Conservation (phyloP, 1,140 invertebrate genomes). For the Hermetia illucens region DNA sequence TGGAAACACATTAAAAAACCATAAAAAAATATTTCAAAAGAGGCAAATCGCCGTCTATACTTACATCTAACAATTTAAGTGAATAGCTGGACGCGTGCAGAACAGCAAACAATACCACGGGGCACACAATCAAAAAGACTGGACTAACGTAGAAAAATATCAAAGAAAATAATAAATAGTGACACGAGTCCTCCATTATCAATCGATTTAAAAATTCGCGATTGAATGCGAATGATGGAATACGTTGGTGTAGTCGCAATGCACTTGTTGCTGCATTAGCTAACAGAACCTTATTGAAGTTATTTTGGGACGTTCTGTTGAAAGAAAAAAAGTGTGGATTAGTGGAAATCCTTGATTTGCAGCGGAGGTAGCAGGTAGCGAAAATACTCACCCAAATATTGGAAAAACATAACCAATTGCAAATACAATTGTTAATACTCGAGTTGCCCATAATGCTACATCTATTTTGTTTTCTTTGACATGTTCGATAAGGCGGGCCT, state of each 20-base stretch:
- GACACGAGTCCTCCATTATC: constrained; percentile 85
- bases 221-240: constrained; percentile 66
- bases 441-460: constrained; percentile 65
- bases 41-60: too few species aligned
- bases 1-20: too few species aligned
- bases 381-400: constrained; percentile 64
- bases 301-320: constrained; percentile 66
- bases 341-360: neutral
- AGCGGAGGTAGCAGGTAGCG: neutral
- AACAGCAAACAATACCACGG: constrained; percentile 78
- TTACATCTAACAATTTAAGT: constrained; percentile 76
- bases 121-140: constrained; percentile 75
- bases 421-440: constrained; percentile 69
- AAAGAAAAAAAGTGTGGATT: constrained; percentile 28
- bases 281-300: constrained; percentile 82
- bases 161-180: constrained; percentile 88
- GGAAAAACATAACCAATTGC: constrained; percentile 74
- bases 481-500: constrained; percentile 47
- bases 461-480: constrained; percentile 71
- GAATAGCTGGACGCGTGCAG: constrained; percentile 86
- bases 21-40: too few species aligned
- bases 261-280: constrained; percentile 88
- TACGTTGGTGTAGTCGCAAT: constrained; percentile 79
- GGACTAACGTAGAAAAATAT: constrained; percentile 85
- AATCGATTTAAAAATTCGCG: constrained; percentile 66